phyloP scores from a whole-genome alignment of 2,113 vertebrate genomes.

The Scatophagus argus region DNA sequence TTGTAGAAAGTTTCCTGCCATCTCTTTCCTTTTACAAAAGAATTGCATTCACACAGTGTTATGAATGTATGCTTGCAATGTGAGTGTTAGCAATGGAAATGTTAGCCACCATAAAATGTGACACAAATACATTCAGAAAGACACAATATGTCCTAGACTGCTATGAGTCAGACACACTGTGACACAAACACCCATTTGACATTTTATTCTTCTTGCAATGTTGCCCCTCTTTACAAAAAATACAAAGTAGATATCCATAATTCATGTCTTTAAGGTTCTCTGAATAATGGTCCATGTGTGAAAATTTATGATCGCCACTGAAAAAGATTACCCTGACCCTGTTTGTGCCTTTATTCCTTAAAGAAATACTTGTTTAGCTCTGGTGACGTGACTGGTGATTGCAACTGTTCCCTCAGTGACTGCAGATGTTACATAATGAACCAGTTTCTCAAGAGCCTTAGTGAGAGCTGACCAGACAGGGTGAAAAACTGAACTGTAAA shows the following conservation, averaged over 20 bases:
- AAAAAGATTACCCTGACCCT: background rate
- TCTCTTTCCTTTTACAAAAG: background rate
- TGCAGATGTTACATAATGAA: constrained; percentile 7
- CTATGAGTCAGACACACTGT: background rate
- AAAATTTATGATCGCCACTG: background rate
- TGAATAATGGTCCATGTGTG: background rate
- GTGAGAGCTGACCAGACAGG: background rate
- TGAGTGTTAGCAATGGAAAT: background rate
- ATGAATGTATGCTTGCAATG: background rate
- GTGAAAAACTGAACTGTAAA: background rate
- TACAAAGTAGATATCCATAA: background rate
- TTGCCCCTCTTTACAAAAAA: background rate
- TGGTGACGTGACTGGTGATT: background rate
- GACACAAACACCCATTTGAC: background rate
- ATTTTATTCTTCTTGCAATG: background rate
- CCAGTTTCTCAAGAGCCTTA: constrained; percentile 1
- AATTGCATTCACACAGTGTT: background rate
- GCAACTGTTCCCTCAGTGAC: background rate
- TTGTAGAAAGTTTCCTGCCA: background rate
- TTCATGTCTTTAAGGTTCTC: background rate
- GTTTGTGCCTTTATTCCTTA: background rate
- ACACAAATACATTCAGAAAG: background rate
- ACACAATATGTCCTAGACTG: background rate
- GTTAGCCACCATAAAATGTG: background rate
- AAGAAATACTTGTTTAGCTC: background rate